A percentile compares a stretch with the other conserved stretches of the same genome.
These are phyloP conservation scores for Hemibagrus wyckioides DNA, from an alignment of 2,113 vertebrate genomes.

Conservation along the genomic window DNA sequence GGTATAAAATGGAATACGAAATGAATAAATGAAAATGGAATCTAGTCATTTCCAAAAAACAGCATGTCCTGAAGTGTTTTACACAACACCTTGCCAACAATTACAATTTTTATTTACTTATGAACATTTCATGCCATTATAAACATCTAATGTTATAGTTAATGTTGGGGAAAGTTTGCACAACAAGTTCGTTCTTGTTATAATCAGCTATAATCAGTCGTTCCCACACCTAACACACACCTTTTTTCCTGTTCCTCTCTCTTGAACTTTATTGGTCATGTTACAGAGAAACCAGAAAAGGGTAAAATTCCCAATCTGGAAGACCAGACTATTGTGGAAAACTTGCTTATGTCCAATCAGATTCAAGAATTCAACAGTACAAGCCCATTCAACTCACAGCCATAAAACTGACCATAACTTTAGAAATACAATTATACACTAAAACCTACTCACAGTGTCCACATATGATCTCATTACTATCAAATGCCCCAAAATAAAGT, in stretches of 20 bases:
- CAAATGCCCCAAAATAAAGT: not conserved
- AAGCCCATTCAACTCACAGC: not conserved
- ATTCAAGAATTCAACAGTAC: not conserved
- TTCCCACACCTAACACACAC: not conserved
- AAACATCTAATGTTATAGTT: not conserved
- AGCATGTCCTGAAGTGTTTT: not conserved
- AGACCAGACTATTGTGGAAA: not conserved
- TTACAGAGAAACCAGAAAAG: not conserved
- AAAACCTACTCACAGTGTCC: not conserved
- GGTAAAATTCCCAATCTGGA: not conserved
- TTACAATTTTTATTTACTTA: not conserved
- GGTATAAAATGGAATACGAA: too few species aligned
- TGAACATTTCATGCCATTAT: not conserved
- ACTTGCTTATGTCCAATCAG: not conserved
- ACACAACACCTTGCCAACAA: not conserved
- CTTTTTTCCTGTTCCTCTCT: not conserved
- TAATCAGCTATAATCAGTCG: not conserved
- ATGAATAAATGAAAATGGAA: too few species aligned
- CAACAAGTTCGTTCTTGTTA: not conserved
- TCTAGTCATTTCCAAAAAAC: not conserved
- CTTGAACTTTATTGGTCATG: not conserved
- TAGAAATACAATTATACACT: not conserved
- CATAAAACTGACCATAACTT: not conserved
- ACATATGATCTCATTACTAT: not conserved
- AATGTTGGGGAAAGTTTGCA: not conserved